Evolutionary conservation across 2,888 invertebrate genomes (phyloP), one percentile per base, ranked within the genome.

Genomic region (Quadriops clusia): DNA sequence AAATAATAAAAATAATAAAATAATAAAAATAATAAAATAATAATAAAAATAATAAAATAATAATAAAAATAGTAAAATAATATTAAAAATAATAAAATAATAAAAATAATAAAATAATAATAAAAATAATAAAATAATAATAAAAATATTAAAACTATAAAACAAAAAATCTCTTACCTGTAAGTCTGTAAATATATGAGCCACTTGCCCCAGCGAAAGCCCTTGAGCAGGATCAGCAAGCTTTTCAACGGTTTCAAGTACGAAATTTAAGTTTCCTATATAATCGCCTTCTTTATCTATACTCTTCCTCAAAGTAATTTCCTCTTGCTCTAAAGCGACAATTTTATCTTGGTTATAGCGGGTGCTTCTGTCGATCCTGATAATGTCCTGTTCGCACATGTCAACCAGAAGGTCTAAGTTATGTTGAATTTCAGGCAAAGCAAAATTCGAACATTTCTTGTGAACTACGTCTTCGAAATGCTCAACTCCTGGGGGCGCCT

Each of bases 321-420:
- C 68, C 52, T 97, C 94, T 34, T 85, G 73, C 44, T 82, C 75
- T 11, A 95, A 60, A 1, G 78, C 76, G 0, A 85, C 71, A 4
- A 84, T 72, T 43, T 79, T 72, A 51, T 95, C 91, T 46, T 77
- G 75, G 5, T 84, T 75, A 39, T 79, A 70, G 27, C 81, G 74
- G 3, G 81, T 71, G 38, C 77, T 73, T 31, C 82, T 73, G 35
- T 90, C 87, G 46, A 84, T 81, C 44, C 77, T 72, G 32, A 97
- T 81, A 30, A 98, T 95, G 42, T 93, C 85, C 72, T 94, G 90
- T 61, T 97, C 97, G 37, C 91, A 86, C 65, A 89, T 78, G 41
- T 91, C 87, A 1, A 95, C 82, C 42, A 97, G 67, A 8, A 95
- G 64, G 53, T 89, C 80, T 21, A 98, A 64, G 65, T 98, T 98